Evolutionary conservation across 2,888 invertebrate species (phyloP).

Genomic region (Linnaemya tessellans): DNA sequence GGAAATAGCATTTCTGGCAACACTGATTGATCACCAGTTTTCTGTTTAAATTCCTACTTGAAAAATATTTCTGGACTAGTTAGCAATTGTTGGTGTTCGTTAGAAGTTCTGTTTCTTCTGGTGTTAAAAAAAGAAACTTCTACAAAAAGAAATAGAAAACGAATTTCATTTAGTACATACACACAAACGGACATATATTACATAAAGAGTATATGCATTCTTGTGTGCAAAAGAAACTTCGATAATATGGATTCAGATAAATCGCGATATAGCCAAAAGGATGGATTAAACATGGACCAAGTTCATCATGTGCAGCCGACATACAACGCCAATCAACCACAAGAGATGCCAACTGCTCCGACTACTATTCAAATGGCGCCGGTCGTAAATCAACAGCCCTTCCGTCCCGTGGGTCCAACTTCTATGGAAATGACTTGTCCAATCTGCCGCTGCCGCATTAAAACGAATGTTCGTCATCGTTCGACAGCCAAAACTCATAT

Average conservation of each 20-base stretch:
- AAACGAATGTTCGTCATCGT: constrained; percentile 64
- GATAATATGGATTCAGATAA: constrained; percentile 1
- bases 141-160: too few relatives aligned
- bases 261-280: neutral
- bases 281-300: neutral
- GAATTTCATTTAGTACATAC: too few relatives aligned
- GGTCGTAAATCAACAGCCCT: neutral
- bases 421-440: constrained; percentile 70
- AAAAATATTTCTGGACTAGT: too few relatives aligned
- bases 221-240: neutral
- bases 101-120: too few relatives aligned
- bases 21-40: too few relatives aligned
- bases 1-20: too few relatives aligned
- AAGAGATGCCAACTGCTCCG: neutral
- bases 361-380: neutral
- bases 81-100: too few relatives aligned
- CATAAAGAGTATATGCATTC: neutral
- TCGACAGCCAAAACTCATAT: constrained; percentile 71
- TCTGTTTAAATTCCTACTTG: too few relatives aligned
- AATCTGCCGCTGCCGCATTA: constrained; percentile 67
- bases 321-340: neutral
- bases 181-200: too few relatives aligned
- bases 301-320: neutral
- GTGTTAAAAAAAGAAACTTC: too few relatives aligned
- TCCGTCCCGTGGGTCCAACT: constrained; percentile 69